Evolutionary conservation across 2,797 vertebrate genomes (phyloP).

Genomic region (Gadopsis marmoratus): DNA sequence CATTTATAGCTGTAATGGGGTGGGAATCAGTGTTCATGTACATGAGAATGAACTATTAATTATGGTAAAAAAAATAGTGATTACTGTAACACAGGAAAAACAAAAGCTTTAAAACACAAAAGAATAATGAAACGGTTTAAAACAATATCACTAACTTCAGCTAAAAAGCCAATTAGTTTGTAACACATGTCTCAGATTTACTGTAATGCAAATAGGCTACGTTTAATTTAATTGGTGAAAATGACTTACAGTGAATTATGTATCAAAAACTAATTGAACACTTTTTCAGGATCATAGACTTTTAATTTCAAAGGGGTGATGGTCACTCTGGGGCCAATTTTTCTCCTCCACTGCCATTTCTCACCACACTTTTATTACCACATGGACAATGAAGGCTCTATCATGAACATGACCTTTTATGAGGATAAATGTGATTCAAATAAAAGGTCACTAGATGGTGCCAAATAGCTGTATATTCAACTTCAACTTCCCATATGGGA

Average conservation of each 20-base stretch:
- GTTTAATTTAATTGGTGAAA: not conserved
- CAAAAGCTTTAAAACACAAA: too few relatives aligned
- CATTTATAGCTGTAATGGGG: too few relatives aligned
- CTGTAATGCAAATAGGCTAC: not conserved
- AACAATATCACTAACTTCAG: too few relatives aligned
- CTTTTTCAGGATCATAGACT: not conserved
- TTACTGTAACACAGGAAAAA: too few relatives aligned
- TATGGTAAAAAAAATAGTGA: too few relatives aligned
- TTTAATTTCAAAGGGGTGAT: not conserved
- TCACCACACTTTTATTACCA: not conserved
- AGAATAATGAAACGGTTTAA: too few relatives aligned
- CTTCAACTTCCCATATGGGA: not conserved
- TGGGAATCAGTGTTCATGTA: too few relatives aligned
- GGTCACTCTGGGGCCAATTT: not conserved
- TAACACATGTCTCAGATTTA: not conserved
- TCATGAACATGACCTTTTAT: not conserved
- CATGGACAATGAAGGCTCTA: not conserved
- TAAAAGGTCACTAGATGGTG: constrained; percentile 74
- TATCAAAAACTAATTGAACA: not conserved
- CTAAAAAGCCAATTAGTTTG: too few relatives aligned
- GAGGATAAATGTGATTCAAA: constrained; percentile 42
- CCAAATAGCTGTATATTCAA: constrained; percentile 51
- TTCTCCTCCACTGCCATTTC: not conserved
- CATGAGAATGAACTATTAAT: too few relatives aligned
- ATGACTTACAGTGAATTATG: not conserved